Evolutionary conservation across 1,140 invertebrate species (phyloP), one percentile per base, ranked within the genome.

Genomic region (Gerris buenoi): DNA sequence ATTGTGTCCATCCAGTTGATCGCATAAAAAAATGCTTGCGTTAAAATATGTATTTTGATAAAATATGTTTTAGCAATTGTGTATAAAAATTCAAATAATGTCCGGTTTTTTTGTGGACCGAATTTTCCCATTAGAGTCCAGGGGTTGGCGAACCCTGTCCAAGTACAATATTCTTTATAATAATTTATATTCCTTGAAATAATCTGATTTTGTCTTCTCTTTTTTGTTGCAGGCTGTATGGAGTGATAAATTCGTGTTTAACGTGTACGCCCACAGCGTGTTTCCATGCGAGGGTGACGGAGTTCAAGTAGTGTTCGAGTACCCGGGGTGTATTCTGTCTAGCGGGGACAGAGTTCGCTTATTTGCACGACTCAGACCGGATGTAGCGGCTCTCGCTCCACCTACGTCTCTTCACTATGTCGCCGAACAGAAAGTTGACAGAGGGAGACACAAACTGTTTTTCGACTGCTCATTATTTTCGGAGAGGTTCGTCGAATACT

Each of bases 391-490:
- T 0, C 72, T 86, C 1, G 81, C 81, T 14, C 78, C 80, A 13
- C 80, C 79, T 0, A 82, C 84, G 66, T 76, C 81, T 67, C 71
- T 86, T 69, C 79, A 84, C 70, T 88, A 88, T 68, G 81, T 87
- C 1, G 80, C 85, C 13, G 86, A 88, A 73, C 80, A 85, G 70
- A 75, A 82, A 27, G 81, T 86, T 13, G 68, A 73, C 59, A 81
- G 84, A 56, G 88, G 87, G 13, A 84, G 85, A 70, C 87, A 90
- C 75, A 85, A 83, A 23, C 77, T 89, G 1, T 82, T 84, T 22
- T 91, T 91, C 76, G 85, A 86, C 74, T 91, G 89, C 73, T 86
- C 89, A n/a, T 79, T 90, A 1, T 91, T 91, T 76, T 86, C 83
- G 25, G 88, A 91, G 75, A 81, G 84, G 57, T 92, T 84, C 73